Conservation (phyloP, 2,113 vertebrate species). For the Parotia lawesii region DNA sequence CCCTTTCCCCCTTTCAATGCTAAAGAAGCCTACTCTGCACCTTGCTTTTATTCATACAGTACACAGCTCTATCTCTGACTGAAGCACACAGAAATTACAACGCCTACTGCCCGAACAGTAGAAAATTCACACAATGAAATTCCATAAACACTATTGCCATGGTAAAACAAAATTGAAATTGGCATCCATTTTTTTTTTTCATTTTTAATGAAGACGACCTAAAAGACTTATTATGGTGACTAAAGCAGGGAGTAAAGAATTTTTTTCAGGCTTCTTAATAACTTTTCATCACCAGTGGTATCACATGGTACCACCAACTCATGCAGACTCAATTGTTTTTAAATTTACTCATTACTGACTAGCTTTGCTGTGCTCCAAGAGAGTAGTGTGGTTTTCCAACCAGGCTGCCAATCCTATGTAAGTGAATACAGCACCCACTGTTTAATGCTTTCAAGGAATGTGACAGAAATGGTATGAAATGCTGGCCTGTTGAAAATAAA, state of each 20-base stretch:
- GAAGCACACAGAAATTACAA: background rate
- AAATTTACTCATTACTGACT: background rate
- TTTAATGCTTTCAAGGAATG: background rate
- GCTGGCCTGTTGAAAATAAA: background rate
- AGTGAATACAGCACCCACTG: background rate
- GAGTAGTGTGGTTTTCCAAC: background rate
- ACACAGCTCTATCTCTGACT: background rate
- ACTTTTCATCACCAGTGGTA: background rate
- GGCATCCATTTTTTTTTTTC: background rate
- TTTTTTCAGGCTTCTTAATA: conserved; percentile 4
- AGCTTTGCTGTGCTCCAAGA: background rate
- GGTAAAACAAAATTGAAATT: background rate
- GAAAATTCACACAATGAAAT: background rate
- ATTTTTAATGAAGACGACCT: background rate
- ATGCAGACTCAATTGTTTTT: background rate
- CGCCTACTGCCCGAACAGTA: background rate
- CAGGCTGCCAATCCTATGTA: background rate
- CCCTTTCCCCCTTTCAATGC: background rate
- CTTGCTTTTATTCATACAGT: background rate
- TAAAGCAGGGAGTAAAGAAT: background rate
- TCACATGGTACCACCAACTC: background rate
- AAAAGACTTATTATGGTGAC: background rate
- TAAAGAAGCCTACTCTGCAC: background rate
- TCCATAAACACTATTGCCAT: background rate
- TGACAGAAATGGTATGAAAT: background rate